These are phyloP conservation scores for Prionailurus viverrinus DNA, from an alignment of 2,113 vertebrate species.

Conservation along the genomic window DNA sequence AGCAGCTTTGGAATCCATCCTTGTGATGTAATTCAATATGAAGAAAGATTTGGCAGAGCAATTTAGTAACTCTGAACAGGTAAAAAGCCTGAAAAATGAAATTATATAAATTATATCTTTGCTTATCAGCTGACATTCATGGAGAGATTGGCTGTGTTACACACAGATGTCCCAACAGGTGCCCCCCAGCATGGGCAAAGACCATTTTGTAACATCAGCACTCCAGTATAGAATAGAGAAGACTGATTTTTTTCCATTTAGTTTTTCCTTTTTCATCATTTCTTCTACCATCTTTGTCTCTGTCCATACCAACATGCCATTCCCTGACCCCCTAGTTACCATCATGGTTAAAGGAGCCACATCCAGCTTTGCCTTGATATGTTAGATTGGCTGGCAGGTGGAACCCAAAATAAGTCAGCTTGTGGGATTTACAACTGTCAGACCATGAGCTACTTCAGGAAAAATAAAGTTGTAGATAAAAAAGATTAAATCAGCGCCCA, in stretches of 20 bases:
- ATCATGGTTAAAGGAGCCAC: not conserved
- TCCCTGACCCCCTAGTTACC: not conserved
- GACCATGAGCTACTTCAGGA: not conserved
- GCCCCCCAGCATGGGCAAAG: not conserved
- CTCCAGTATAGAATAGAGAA: not conserved
- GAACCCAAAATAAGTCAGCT: not conserved
- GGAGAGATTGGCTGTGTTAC: not conserved
- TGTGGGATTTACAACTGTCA: not conserved
- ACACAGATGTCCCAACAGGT: not conserved
- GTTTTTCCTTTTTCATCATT: not conserved
- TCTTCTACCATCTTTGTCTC: not conserved
- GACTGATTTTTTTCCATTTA: not conserved
- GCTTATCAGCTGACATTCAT: not conserved
- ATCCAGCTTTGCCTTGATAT: not conserved
- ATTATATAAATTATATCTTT: not conserved
- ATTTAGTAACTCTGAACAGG: conserved; percentile 13
- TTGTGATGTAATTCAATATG: not conserved
- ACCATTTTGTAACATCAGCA: not conserved
- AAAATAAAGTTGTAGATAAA: not conserved
- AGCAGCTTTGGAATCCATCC: conserved; percentile 3
- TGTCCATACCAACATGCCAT: not conserved
- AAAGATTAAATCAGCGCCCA: conserved; percentile 45
- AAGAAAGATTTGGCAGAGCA: conserved; percentile 50
- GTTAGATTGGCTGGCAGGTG: conserved; percentile 22
- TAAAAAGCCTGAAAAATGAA: conserved; percentile 58